Conservation (phyloP, 2,797 vertebrate species). For the Numenius phaeopus region DNA sequence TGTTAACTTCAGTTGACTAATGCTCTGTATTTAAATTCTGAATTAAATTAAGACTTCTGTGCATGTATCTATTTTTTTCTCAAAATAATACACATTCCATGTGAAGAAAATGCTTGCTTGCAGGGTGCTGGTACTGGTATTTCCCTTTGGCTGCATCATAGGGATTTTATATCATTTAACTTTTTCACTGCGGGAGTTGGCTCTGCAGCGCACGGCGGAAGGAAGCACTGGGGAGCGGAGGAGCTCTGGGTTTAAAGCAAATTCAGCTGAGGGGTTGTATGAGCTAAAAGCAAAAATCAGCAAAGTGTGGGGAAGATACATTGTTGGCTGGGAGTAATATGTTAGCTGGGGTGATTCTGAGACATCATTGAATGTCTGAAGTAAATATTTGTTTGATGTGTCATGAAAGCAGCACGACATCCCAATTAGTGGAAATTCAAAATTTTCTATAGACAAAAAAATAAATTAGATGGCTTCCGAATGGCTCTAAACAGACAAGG, state of each 20-base stretch:
- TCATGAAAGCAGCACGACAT: background rate
- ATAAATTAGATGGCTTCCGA: background rate
- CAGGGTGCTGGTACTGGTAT: background rate
- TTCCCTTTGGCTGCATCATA: background rate
- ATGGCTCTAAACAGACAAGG: background rate
- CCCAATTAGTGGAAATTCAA: background rate
- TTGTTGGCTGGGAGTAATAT: background rate
- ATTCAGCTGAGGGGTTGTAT: background rate
- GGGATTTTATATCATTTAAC: background rate
- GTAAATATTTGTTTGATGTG: background rate
- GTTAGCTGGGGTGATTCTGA: background rate
- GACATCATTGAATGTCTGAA: background rate
- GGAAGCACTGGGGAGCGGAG: background rate
- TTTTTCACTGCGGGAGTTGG: background rate
- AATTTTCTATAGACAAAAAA: background rate
- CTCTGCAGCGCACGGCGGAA: background rate
- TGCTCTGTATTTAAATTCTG: background rate
- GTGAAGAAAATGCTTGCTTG: background rate
- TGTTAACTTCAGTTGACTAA: background rate
- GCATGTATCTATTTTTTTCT: background rate
- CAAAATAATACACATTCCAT: background rate
- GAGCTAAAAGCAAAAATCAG: background rate
- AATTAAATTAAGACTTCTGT: background rate
- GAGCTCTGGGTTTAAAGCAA: background rate
- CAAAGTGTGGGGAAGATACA: background rate